phyloP scores from a whole-genome alignment of 2,888 invertebrate species.

The Thyatira batis region DNA sequence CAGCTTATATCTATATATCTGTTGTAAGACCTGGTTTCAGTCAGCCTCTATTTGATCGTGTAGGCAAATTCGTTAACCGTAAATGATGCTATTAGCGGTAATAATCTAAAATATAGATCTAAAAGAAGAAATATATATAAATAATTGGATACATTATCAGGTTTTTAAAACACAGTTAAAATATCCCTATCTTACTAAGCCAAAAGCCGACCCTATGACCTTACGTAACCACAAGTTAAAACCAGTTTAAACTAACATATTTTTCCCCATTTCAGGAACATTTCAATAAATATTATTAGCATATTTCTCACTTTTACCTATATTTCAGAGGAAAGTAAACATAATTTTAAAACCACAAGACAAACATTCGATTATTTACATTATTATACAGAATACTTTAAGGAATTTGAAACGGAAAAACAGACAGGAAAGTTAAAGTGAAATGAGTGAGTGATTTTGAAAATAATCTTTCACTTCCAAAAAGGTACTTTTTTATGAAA shows the following conservation, averaged over 20 bases:
- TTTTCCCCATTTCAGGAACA: constrained; percentile 14
- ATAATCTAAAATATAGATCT: no score
- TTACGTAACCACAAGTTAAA: constrained; percentile 7
- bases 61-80: no score
- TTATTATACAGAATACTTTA: background rate
- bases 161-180: no score
- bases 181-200: no score
- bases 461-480: background rate
- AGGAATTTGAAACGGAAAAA: background rate
- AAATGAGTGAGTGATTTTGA: background rate
- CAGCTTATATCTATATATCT: no score
- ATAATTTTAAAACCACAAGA: background rate
- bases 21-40: no score
- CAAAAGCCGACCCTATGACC: no score
- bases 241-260: constrained; percentile 16
- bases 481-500: background rate
- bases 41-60: no score
- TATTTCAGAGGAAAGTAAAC: background rate
- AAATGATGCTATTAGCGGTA: no score
- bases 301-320: background rate
- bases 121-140: no score
- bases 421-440: background rate
- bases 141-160: no score
- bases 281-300: constrained; percentile 12
- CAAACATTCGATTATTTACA: background rate